These are phyloP conservation scores for Manis crassicaudata DNA, from an alignment of 2,797 vertebrate genomes.

Conservation along the genomic window DNA sequence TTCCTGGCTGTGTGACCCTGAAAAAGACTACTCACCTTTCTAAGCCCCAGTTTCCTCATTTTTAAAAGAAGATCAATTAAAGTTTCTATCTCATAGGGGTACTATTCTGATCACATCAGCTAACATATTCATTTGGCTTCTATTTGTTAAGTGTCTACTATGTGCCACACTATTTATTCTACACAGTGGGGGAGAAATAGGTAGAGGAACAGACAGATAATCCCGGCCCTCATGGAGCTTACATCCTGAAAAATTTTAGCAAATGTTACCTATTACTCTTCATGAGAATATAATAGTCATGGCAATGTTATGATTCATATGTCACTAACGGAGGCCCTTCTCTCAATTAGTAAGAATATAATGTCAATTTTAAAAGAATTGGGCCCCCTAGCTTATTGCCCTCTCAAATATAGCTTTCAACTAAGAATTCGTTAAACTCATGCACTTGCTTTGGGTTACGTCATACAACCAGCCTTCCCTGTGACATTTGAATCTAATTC, in stretches of 20 bases:
- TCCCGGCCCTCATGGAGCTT: background rate
- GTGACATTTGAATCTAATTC: conserved; percentile 77
- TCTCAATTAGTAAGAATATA: background rate
- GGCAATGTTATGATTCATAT: background rate
- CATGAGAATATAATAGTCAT: background rate
- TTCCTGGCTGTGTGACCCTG: background rate
- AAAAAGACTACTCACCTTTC: background rate
- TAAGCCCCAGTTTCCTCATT: background rate
- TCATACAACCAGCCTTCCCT: conserved; percentile 69
- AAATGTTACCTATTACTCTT: background rate
- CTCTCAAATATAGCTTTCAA: conserved; percentile 17
- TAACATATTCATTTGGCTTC: background rate
- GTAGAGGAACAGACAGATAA: background rate
- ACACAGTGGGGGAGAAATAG: background rate
- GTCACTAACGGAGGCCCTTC: background rate
- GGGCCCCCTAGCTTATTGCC: background rate
- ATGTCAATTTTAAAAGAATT: conserved; percentile 38
- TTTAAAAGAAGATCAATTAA: background rate
- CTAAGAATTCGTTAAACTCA: conserved; percentile 19
- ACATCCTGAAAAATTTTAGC: background rate
- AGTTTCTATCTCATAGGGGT: background rate
- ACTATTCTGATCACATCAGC: background rate
- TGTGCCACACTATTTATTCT: background rate
- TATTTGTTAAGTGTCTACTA: background rate
- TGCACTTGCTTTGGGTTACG: background rate